Evolutionary conservation across 2,797 vertebrate genomes (phyloP).

Genomic region (Malurus leucopterus): DNA sequence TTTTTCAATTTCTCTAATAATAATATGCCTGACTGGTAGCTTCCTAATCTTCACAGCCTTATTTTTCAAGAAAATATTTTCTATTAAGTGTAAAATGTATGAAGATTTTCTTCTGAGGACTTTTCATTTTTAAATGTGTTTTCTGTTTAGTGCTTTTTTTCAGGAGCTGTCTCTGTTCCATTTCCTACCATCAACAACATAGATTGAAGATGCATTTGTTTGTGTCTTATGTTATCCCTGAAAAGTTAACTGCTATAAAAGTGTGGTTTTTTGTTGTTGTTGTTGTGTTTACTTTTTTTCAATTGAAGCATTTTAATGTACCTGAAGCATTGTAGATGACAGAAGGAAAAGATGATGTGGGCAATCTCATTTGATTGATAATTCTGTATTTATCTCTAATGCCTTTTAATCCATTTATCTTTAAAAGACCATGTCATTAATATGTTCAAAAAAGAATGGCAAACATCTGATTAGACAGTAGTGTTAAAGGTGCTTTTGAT

Average conservation of each 20-base stretch:
- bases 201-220: background rate
- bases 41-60: background rate
- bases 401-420: background rate
- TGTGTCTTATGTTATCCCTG: background rate
- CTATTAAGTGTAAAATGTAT: background rate
- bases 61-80: background rate
- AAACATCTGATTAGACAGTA: background rate
- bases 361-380: background rate
- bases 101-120: background rate
- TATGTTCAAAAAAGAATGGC: background rate
- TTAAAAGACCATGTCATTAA: background rate
- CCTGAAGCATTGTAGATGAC: background rate
- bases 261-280: background rate
- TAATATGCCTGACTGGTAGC: background rate
- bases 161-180: background rate
- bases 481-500: background rate
- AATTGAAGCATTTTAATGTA: background rate
- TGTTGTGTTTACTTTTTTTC: background rate
- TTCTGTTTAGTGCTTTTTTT: background rate
- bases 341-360: background rate
- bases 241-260: background rate
- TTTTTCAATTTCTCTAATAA: background rate
- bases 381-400: background rate
- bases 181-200: background rate
- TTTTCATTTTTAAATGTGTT: background rate